Evolutionary conservation across 2,888 invertebrate species (phyloP).

Genomic region (Monoplex corrugatus): DNA sequence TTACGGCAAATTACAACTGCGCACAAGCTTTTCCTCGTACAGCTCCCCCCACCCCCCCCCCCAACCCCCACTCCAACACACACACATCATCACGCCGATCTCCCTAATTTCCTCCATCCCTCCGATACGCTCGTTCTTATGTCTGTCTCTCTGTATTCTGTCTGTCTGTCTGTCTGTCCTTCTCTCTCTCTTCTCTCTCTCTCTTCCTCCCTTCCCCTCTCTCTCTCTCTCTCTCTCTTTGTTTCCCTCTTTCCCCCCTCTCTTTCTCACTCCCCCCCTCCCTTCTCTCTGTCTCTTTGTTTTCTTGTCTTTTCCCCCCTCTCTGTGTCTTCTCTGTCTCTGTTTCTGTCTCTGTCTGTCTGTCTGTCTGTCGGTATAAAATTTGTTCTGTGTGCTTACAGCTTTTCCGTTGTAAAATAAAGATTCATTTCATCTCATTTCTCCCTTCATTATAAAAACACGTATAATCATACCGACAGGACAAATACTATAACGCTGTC

Average conservation of each 20-base stretch:
- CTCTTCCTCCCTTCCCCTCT: background rate
- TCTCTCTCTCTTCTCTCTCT: background rate
- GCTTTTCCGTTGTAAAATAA: too few relatives aligned
- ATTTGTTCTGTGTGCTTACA: too few relatives aligned
- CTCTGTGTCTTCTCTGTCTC: background rate
- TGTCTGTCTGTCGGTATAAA: background rate
- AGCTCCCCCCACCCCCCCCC: too few relatives aligned
- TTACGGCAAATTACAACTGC: too few relatives aligned
- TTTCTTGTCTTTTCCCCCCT: background rate
- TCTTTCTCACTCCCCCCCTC: background rate
- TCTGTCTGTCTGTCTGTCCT: background rate
- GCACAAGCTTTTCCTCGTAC: too few relatives aligned
- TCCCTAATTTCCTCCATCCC: too few relatives aligned
- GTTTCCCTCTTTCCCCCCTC: background rate
- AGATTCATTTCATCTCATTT: background rate
- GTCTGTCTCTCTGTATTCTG: background rate
- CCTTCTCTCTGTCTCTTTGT: background rate
- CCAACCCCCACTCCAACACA: too few relatives aligned
- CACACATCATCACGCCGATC: too few relatives aligned
- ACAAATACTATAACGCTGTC: too few relatives aligned
- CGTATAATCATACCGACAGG: too few relatives aligned
- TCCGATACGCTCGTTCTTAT: too few relatives aligned
- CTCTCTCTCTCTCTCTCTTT: background rate
- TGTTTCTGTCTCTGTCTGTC: background rate
- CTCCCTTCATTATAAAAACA: too few relatives aligned